Evolutionary conservation across 2,797 vertebrate genomes (phyloP).

Genomic region (Phoebastria nigripes): DNA sequence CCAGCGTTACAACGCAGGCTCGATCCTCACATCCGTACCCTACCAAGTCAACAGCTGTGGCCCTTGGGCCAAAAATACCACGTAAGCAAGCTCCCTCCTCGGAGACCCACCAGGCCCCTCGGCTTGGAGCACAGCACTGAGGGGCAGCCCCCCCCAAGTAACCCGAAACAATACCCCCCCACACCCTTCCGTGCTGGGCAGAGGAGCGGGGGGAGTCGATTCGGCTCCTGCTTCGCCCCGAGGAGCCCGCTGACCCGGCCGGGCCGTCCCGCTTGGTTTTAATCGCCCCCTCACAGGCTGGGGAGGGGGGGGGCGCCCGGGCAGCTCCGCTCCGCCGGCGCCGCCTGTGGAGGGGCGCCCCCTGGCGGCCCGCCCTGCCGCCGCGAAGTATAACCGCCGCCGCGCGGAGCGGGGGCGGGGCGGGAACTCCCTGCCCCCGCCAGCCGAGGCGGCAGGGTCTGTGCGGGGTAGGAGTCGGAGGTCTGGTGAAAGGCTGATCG

Average conservation of each 20-base stretch:
- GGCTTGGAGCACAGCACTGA: too few species aligned
- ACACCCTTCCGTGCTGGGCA: too few species aligned
- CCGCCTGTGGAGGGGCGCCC: not conserved
- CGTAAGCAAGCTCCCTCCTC: rapidly evolving
- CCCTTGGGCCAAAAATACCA: not conserved
- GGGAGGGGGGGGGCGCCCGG: too few species aligned
- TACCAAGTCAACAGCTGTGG: not conserved
- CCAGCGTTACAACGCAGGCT: rapidly evolving
- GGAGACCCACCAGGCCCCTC: not conserved
- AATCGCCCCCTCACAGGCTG: too few species aligned
- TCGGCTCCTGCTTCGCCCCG: not conserved
- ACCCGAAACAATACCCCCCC: not conserved
- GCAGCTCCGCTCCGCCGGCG: not conserved
- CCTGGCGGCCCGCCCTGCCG: not conserved
- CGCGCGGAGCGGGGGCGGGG: too few species aligned
- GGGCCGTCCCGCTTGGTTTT: too few species aligned
- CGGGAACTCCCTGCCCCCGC: not conserved
- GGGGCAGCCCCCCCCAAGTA: not conserved
- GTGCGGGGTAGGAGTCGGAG: too few species aligned
- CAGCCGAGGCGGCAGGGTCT: not conserved
- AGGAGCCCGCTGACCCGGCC: too few species aligned
- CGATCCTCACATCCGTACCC: not conserved
- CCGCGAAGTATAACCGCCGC: not conserved
- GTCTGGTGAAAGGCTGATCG: not conserved
- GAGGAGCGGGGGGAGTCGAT: too few species aligned